Evolutionary conservation across 2,888 invertebrate genomes (phyloP).

Genomic region (Plagodis dolabraria): DNA sequence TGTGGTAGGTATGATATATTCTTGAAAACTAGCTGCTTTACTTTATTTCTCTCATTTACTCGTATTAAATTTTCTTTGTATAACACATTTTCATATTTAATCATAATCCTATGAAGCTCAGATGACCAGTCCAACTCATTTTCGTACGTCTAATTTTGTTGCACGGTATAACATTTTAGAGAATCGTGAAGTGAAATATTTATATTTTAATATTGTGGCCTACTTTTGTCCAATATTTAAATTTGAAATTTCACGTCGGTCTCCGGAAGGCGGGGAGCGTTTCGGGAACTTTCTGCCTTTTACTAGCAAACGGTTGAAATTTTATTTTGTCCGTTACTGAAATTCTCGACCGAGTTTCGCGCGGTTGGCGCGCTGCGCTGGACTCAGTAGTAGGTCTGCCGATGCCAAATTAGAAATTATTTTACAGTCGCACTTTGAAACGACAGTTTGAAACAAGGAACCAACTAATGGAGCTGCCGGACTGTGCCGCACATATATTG

Average conservation of each 20-base stretch:
- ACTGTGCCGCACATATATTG: conserved; percentile 24
- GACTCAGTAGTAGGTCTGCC: conserved; percentile 40
- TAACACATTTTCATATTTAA: conserved; percentile 1
- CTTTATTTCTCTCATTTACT: too few species aligned
- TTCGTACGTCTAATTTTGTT: conserved; percentile 33
- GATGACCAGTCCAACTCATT: conserved; percentile 29
- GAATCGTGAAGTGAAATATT: conserved; percentile 16
- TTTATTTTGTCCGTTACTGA: conserved; percentile 52
- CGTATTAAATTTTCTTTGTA: neutral
- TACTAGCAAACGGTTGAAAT: conserved; percentile 51
- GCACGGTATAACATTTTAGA: conserved; percentile 28
- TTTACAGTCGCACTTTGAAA: conserved; percentile 42
- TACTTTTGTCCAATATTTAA: conserved; percentile 49
- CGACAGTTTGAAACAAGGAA: conserved; percentile 38
- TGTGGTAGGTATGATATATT: too few species aligned
- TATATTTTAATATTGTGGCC: conserved; percentile 24
- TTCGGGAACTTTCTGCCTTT: conserved; percentile 47
- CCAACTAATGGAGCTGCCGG: conserved; percentile 23
- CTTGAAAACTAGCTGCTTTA: too few species aligned
- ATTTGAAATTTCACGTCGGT: conserved; percentile 51
- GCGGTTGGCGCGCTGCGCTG: conserved; percentile 32
- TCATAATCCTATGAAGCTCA: conserved; percentile 20
- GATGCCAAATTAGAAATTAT: conserved; percentile 57
- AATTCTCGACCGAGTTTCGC: conserved; percentile 46
- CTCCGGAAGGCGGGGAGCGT: conserved; percentile 45